Evolutionary conservation across 2,797 vertebrate genomes (phyloP).

Genomic region (Enoplosus armatus): DNA sequence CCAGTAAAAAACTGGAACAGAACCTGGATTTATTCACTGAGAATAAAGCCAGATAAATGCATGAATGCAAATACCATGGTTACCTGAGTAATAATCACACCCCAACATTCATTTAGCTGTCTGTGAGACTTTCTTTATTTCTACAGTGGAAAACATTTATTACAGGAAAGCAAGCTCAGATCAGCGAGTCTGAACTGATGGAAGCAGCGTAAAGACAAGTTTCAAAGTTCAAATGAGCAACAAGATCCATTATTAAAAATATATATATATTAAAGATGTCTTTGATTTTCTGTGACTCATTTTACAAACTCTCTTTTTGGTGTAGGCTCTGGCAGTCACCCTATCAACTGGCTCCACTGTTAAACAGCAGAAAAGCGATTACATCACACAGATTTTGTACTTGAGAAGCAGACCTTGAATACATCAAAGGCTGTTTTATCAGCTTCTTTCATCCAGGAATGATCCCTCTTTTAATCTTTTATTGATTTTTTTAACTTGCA

Average conservation of each 20-base stretch:
- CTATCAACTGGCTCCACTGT: background rate
- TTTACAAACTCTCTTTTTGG: constrained; percentile 5
- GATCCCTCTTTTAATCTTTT: constrained; percentile 10
- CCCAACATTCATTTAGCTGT: constrained; percentile 34
- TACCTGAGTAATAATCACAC: constrained; percentile 29
- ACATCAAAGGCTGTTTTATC: constrained; percentile 27
- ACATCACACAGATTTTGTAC: background rate
- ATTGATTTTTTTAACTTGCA: background rate
- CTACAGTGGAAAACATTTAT: constrained; percentile 31
- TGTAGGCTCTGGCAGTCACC: background rate
- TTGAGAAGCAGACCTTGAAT: constrained; percentile 10
- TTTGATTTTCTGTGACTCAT: constrained; percentile 16
- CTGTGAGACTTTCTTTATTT: constrained; percentile 17
- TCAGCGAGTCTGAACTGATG: constrained; percentile 8
- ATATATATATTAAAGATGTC: constrained; percentile 22
- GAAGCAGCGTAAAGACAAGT: background rate
- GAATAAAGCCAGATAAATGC: constrained; percentile 24
- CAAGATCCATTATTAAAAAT: background rate
- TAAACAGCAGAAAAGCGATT: background rate
- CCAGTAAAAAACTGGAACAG: constrained; percentile 32
- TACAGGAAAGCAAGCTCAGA: constrained; percentile 1
- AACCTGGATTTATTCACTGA: constrained; percentile 37
- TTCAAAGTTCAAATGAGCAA: constrained; percentile 4
- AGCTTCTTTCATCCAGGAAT: constrained; percentile 15
- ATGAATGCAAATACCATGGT: constrained; percentile 42